Conservation (phyloP, 2,113 vertebrate genomes). For the Ochotona princeps region DNA sequence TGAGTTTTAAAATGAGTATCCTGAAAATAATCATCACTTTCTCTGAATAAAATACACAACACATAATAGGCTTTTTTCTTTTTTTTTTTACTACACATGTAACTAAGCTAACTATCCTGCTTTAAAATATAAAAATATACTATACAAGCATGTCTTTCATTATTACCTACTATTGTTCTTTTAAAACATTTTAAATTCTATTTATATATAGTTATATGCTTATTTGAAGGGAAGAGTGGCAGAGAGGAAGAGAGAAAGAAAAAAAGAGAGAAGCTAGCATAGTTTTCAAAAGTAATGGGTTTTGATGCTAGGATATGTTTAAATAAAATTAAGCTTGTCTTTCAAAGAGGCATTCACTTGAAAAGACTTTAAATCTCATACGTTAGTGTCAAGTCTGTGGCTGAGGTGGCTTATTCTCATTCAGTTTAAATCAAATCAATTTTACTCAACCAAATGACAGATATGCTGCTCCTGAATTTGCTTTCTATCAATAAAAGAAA, state of each 20-base stretch:
- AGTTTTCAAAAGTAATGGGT: slow-evolving; percentile 5
- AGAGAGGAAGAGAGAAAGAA: too few relatives aligned
- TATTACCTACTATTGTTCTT: not conserved
- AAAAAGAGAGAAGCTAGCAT: too few relatives aligned
- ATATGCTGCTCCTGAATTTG: not conserved
- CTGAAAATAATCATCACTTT: slow-evolving; percentile 48
- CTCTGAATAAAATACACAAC: slow-evolving; percentile 50
- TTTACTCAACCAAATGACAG: not conserved
- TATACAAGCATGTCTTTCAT: not conserved
- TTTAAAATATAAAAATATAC: slow-evolving; percentile 53
- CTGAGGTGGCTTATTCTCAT: not conserved
- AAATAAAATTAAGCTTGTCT: not conserved
- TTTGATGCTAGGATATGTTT: not conserved
- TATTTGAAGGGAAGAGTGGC: too few relatives aligned
- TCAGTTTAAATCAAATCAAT: not conserved
- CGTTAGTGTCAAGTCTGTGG: not conserved
- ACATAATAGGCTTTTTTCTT: not conserved
- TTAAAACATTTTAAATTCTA: not conserved
- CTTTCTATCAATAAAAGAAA: not conserved
- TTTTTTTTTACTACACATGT: not conserved
- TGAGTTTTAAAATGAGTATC: slow-evolving; percentile 55
- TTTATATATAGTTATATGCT: too few relatives aligned
- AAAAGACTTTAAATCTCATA: not conserved
- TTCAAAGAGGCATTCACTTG: not conserved
- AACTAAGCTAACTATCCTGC: not conserved